These are phyloP conservation scores for Drosophila recens DNA, from an alignment of 2,888 invertebrate genomes.

Conservation along the genomic window DNA sequence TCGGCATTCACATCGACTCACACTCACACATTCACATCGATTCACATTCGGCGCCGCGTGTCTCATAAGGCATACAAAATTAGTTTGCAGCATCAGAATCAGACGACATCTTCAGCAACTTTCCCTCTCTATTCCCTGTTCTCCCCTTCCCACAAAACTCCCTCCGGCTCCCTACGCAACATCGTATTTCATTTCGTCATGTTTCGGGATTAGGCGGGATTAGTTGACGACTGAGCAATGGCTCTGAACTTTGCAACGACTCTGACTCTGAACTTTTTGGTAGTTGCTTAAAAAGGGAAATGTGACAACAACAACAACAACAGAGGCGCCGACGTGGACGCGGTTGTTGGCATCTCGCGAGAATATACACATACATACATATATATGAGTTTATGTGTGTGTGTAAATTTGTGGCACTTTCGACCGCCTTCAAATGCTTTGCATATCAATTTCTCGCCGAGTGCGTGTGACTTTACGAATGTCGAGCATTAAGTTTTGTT, in stretches of 20 bases:
- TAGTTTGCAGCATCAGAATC: slow-evolving; percentile 51
- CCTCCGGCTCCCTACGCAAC: slow-evolving; percentile 64
- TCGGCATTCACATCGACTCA: slow-evolving; percentile 1
- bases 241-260: slow-evolving; percentile 73
- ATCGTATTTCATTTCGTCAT: slow-evolving; percentile 85
- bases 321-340: slow-evolving; percentile 68
- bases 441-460: slow-evolving; percentile 68
- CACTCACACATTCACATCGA: slow-evolving; percentile 24
- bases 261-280: slow-evolving; percentile 75
- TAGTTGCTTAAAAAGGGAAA: slow-evolving; percentile 76
- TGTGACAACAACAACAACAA: slow-evolving; percentile 76
- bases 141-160: neutral
- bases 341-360: slow-evolving; percentile 24
- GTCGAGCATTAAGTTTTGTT: slow-evolving; percentile 76
- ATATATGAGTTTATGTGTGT: slow-evolving; percentile 28
- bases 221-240: slow-evolving; percentile 81
- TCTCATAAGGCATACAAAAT: slow-evolving; percentile 78
- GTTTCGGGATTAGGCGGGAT: slow-evolving; percentile 83
- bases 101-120: slow-evolving; percentile 31
- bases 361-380: slow-evolving; percentile 1
- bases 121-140: neutral
- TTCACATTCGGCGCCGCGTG: slow-evolving; percentile 39
- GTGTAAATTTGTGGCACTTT: slow-evolving; percentile 64
- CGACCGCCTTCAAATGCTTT: slow-evolving; percentile 57
- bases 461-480: slow-evolving; percentile 83